These are phyloP conservation scores for Thamnophis sirtalis DNA, from an alignment of 2,113 vertebrate species.

Conservation along the genomic window DNA sequence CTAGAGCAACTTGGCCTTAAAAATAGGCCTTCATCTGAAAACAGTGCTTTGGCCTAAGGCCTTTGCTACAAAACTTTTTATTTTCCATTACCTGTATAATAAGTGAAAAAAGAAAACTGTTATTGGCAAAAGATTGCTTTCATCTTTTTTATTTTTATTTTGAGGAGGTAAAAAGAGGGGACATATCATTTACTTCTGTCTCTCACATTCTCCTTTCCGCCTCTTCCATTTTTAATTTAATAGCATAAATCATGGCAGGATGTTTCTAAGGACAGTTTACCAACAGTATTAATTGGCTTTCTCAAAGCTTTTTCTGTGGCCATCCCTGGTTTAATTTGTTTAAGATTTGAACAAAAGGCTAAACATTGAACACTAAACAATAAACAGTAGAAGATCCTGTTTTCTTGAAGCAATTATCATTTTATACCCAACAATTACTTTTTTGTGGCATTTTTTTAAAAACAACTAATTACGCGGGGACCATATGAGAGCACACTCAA, in stretches of 20 bases:
- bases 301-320: constrained; percentile 25
- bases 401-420: constrained; percentile 19
- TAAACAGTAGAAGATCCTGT: not conserved
- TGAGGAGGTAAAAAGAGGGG: not conserved
- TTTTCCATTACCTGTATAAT: constrained; percentile 39
- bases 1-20: constrained; percentile 32
- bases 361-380: not conserved
- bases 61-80: constrained; percentile 39
- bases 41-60: constrained; percentile 30
- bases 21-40: constrained; percentile 45
- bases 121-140: constrained; percentile 27
- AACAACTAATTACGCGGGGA: not conserved
- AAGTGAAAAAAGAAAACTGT: not conserved
- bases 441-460: not conserved
- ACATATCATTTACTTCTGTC: constrained; percentile 24
- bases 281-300: constrained; percentile 21
- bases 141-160: constrained; percentile 39
- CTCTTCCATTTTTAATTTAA: constrained; percentile 13
- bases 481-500: not conserved
- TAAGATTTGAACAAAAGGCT: constrained; percentile 7
- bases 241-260: constrained; percentile 16
- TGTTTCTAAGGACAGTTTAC: constrained; percentile 16
- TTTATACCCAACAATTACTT: constrained; percentile 1
- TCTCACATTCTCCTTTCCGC: not conserved
- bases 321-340: constrained; percentile 10